Base-by-base conservation (phyloP, 2,797 vertebrate genomes). In the Neosilurus hyrtlii region DNA sequence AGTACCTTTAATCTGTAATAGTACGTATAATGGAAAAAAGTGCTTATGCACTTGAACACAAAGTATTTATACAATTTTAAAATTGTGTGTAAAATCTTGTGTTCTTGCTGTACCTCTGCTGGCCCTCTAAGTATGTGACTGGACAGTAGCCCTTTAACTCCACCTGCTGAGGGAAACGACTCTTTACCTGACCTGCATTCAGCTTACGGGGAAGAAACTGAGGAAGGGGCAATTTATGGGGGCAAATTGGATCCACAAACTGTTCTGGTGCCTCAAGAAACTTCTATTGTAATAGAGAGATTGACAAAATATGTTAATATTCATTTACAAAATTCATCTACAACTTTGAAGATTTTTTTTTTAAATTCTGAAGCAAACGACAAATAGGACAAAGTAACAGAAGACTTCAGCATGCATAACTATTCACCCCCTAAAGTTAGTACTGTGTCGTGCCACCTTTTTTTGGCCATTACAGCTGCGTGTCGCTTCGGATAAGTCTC, bases 71-170 rank as follows among this genome's bases (percentile, higher is more conserved):
- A 11, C 3, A 22, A 22, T 43, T 43, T 15, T 71, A 9, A 24
- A 73, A 2, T 30, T 8, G 8, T 22, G 37, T 63, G 9, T 49
- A 78, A 65, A 51, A 65, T 61, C 20, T 49, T 78, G 61, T 51
- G 15, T 49, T 57, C 26, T 26, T 57, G n/a, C 22, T 81, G 2
- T 86, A 96, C 98, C 96, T 98, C 87, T 95, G 94, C 14, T 95
- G 94, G 82, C 96, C 98, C 37, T 99, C 96, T 86, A 93, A 87
- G 85, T 96, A 99, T 72, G 97, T 96, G 88, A 99, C 96, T 0
- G 97, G 95, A 85, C 98, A 99, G 90, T 96, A 98, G 72, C 97
- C 96, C 83, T 94, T 95, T 93, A 99, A 92, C 91, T 98, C 96
- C 24, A 94, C 94, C 76, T 94, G 93, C 85, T 90, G 89, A 65